Base-by-base conservation (phyloP, 2,797 vertebrate species). In the Pterois miles region DNA sequence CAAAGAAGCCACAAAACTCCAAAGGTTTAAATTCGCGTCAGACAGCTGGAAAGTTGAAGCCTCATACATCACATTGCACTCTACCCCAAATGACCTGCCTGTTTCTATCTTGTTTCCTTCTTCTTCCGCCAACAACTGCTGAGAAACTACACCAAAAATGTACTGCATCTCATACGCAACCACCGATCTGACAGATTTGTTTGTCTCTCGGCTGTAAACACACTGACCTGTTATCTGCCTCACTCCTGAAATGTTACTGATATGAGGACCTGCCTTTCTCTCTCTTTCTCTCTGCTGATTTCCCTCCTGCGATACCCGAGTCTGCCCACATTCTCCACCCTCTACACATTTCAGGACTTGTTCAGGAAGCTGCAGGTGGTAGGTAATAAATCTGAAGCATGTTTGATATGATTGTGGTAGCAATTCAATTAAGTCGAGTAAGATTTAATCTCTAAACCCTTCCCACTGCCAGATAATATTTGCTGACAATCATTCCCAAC, bases 361-460 rank as follows among this genome's bases (percentile, higher is more conserved):
- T 66, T 71, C 31, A 52, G 27, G 38, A 63, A 75, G 69, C 70
- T 65, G 52, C 68, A 62, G 62, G 48, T 69, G 57, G 40, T 40
- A 52, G 65, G 57, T 78, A 78, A 78, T 86, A 80, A 31, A 81
- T 83, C 60, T 69, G 36, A 72, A 74, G 52, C 43, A 48, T 72
- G 63, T 76, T 83, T 81, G 53, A 84, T 80, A 58, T 66, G 25
- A 80, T 62, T 79, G 68, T 50, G 29, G 58, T 25, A 46, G 29
- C 20, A 27, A 56, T 71, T 83, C 62, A 71, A 34, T 76, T 74
- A 58, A 59, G 29, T 63, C 57, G 54, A 82, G 46, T 56, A 43
- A 71, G 76, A 79, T 67, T 74, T 53, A 7, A 76, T 82, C 73
- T 83, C 2, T 20, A 43, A 74, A 74, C 33, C 16, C 22, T 54